These are phyloP conservation scores for Agrochola macilenta DNA, from an alignment of 2,888 invertebrate genomes.

Conservation along the genomic window DNA sequence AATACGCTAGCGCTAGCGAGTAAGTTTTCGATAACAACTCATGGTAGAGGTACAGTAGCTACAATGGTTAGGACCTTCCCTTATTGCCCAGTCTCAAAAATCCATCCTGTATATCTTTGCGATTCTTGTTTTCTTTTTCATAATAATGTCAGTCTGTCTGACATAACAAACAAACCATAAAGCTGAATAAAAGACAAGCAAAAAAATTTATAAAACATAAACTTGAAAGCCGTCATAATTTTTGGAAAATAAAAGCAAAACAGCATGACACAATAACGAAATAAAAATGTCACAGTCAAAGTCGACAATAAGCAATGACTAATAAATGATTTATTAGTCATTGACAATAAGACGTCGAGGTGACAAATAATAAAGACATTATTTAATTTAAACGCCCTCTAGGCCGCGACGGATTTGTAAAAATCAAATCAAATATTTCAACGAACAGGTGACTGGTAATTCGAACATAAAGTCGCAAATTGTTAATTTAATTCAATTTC, in stretches of 20 bases:
- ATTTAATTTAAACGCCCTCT: slow-evolving; percentile 29
- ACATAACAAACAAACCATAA: neutral
- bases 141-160: no score
- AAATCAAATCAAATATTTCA: slow-evolving; percentile 18
- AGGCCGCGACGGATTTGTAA: neutral
- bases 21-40: no score
- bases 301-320: no score
- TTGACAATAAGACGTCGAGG: slow-evolving; percentile 24
- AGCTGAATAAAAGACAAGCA: neutral
- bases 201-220: slow-evolving; percentile 5
- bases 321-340: no score
- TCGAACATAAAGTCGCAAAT: slow-evolving; percentile 16
- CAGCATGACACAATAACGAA: slow-evolving; percentile 14
- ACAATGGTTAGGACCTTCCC: no score
- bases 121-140: no score
- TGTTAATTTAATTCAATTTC: slow-evolving; percentile 27
- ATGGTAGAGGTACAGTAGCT: no score
- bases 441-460: slow-evolving; percentile 8
- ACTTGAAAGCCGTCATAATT: slow-evolving; percentile 13
- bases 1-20: no score
- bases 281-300: slow-evolving; percentile 28
- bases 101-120: no score
- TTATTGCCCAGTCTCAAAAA: no score
- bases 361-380: slow-evolving; percentile 38
- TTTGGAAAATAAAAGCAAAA: slow-evolving; percentile 27